Conservation (phyloP, 2,797 vertebrate species). For the Crax fasciolata region DNA sequence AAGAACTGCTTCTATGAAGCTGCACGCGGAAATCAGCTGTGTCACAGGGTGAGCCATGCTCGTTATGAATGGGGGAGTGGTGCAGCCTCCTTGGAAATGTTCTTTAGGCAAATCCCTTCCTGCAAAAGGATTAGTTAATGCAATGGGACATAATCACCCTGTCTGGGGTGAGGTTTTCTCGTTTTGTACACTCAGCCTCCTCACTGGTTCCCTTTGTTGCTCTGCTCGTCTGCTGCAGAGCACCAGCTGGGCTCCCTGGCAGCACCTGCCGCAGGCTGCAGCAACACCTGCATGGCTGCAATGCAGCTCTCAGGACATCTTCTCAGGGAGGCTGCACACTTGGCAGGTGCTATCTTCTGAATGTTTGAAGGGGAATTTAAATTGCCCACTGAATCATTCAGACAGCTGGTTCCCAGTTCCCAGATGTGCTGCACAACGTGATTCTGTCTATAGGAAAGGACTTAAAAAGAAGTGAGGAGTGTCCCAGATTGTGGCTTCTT, state of each 20-base stretch:
- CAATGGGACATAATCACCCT: conserved; percentile 64
- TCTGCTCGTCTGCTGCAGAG: neutral
- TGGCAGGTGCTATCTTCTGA: neutral
- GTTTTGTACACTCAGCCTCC: neutral
- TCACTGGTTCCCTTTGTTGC: conserved; percentile 28
- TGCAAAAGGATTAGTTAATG: conserved; percentile 70
- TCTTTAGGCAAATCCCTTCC: conserved; percentile 67
- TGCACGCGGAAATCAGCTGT: neutral
- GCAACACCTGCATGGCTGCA: fast-evolving
- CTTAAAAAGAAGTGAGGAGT: neutral
- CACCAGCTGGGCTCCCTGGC: neutral
- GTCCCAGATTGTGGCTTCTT: neutral
- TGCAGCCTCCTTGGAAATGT: conserved; percentile 36
- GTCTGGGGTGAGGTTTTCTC: neutral
- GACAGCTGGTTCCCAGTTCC: neutral
- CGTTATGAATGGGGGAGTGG: conserved; percentile 24
- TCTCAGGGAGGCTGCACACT: neutral
- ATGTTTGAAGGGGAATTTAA: neutral
- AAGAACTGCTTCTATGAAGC: neutral
- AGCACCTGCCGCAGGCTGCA: neutral
- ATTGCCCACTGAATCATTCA: neutral
- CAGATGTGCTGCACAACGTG: neutral
- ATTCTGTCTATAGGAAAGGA: neutral
- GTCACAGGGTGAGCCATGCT: neutral
- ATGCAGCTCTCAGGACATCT: neutral